A percentile compares a stretch with the other conserved stretches of the same genome.
Evolutionary conservation across 1,140 invertebrate species (phyloP).

Genomic region (Papilio glaucus): DNA sequence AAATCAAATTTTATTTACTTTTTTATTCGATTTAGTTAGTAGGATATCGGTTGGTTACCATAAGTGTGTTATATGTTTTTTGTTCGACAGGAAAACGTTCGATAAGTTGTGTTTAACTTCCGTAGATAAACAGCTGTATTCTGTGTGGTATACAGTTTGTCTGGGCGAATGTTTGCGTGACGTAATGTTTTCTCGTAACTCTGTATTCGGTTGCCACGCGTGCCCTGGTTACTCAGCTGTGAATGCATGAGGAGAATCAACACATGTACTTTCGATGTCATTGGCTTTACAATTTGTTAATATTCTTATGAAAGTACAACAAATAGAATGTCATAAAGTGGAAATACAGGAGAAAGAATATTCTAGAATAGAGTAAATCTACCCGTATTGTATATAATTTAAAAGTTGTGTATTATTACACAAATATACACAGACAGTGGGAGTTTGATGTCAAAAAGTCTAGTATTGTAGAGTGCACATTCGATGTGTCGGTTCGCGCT

Average conservation of each 20-base stretch:
- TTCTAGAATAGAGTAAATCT: too few relatives aligned
- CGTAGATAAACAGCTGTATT: slow-evolving; percentile 54
- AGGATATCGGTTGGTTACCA: neutral
- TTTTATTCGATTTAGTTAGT: neutral
- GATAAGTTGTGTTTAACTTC: slow-evolving; percentile 52
- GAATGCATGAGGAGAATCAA: too few relatives aligned
- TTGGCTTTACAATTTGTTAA: neutral
- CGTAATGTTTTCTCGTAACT: slow-evolving; percentile 45
- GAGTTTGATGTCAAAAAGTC: too few relatives aligned
- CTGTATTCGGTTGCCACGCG: slow-evolving; percentile 42
- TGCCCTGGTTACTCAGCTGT: slow-evolving; percentile 38
- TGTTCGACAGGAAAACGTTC: slow-evolving; percentile 44
- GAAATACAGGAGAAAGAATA: neutral
- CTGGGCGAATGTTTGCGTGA: slow-evolving; percentile 37
- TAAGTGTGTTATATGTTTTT: neutral
- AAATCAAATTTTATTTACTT: slow-evolving; percentile 2
- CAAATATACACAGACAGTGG: too few relatives aligned
- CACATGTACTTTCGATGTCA: neutral
- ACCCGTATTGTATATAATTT: too few relatives aligned
- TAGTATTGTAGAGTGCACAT: too few relatives aligned
- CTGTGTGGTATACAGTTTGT: slow-evolving; percentile 17
- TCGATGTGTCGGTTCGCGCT: too few relatives aligned
- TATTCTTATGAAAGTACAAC: neutral
- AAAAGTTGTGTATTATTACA: too few relatives aligned
- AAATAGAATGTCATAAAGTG: neutral